Evolutionary conservation across 2,888 invertebrate species (phyloP).

Genomic region (Trachelus troglodyta): DNA sequence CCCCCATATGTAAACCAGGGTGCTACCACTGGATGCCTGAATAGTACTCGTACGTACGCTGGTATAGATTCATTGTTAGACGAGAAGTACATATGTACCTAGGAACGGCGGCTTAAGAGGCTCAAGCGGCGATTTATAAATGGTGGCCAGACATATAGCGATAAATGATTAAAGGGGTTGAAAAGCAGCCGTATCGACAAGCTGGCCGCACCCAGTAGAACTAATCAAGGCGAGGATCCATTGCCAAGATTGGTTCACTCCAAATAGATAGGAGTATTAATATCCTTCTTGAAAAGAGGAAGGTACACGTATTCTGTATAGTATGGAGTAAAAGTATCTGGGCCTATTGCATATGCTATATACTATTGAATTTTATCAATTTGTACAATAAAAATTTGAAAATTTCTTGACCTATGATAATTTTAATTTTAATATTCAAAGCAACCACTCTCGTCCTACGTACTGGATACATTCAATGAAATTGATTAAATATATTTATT

Average conservation of each 20-base stretch:
- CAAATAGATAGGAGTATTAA: not conserved
- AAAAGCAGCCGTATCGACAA: not conserved
- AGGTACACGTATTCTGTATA: no score
- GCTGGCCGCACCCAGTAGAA: not conserved
- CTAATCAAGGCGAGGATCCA: not conserved
- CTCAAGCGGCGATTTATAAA: constrained; percentile 11
- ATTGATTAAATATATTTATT: no score
- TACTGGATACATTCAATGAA: no score
- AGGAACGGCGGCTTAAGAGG: not conserved
- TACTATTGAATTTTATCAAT: no score
- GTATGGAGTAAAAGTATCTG: no score
- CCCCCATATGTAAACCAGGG: not conserved
- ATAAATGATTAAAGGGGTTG: constrained; percentile 24
- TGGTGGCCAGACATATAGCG: constrained; percentile 23
- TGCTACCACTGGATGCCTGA: not conserved
- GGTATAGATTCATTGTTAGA: not conserved
- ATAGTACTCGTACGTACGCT: not conserved
- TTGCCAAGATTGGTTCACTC: not conserved
- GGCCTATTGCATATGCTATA: no score
- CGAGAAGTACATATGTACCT: not conserved
- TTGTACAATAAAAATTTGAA: no score
- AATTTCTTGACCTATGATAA: no score
- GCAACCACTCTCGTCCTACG: no score
- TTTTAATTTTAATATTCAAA: no score
- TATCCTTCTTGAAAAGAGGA: not conserved